A percentile compares a stretch with the other conserved stretches of the same genome.
Evolutionary conservation across 37 sponge, comb jelly and placozoan genomes (phyloP).

Genomic region (Aplysina aerophoba): DNA sequence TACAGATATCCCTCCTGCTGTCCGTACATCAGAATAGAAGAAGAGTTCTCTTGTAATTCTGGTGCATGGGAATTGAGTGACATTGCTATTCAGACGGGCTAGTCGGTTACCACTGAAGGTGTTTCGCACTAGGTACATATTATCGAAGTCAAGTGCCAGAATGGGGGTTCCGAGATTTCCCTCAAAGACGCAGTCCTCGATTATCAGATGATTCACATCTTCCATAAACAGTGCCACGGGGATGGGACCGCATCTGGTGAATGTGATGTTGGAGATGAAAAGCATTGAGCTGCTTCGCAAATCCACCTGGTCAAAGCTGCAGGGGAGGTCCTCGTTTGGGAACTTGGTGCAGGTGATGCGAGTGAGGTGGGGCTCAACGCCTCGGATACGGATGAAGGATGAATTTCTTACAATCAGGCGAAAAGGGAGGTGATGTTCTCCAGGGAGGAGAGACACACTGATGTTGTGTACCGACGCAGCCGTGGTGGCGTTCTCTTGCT

Average conservation of each 20-base stretch:
- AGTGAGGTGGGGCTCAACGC: background rate
- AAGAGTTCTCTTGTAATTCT: background rate
- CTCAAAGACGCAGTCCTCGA: constrained; percentile 56
- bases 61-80: background rate
- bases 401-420: background rate
- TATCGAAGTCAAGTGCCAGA: background rate
- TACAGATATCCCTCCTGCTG: background rate
- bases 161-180: background rate
- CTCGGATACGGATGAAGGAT: background rate
- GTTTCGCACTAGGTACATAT: background rate
- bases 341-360: background rate
- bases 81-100: background rate
- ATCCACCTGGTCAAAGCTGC: background rate
- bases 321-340: constrained; percentile 3
- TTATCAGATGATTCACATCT: constrained; percentile 14
- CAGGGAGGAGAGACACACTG: constrained; percentile 5
- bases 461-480: background rate
- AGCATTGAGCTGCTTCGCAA: background rate
- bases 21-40: background rate
- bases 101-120: background rate
- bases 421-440: background rate
- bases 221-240: constrained; percentile 35
- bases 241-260: constrained; percentile 59
- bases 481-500: background rate
- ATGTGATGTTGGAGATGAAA: constrained; percentile 48